Conservation (phyloP, 2,113 vertebrate genomes). For the Rhombomys opimus region DNA sequence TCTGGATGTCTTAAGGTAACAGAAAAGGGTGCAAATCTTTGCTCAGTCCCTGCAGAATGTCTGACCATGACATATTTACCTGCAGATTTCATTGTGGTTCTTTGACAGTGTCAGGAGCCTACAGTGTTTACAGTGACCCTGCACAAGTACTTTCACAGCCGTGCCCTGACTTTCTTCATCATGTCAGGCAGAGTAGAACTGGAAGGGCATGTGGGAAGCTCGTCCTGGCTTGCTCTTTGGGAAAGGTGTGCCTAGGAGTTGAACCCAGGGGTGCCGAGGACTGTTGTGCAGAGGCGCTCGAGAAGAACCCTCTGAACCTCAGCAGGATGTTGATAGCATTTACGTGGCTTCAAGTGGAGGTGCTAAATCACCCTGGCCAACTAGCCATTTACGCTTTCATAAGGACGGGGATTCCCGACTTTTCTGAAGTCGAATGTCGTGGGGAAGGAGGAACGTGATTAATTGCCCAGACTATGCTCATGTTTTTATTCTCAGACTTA, state of each 20-base stretch:
- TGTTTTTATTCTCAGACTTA: constrained; percentile 55
- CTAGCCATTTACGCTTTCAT: neutral
- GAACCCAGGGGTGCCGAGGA: neutral
- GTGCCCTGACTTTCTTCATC: neutral
- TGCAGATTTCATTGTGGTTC: neutral
- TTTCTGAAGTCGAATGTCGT: constrained; percentile 34
- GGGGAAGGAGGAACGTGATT: constrained; percentile 4
- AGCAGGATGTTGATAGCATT: neutral
- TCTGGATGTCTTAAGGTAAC: constrained; percentile 10
- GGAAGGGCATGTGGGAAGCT: neutral
- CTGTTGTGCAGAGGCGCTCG: neutral
- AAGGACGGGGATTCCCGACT: constrained; percentile 29
- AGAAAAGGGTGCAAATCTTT: neutral
- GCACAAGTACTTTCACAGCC: neutral
- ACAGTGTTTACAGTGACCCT: neutral
- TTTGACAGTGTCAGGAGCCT: neutral
- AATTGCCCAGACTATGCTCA: constrained; percentile 15
- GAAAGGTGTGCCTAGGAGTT: neutral
- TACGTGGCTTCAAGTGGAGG: neutral
- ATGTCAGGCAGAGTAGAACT: neutral
- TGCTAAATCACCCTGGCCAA: neutral
- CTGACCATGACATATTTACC: neutral
- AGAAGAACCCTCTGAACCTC: neutral
- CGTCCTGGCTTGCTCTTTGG: neutral
- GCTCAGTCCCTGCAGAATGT: neutral